A percentile compares a stretch with the other conserved stretches of the same genome.
Conservation (phyloP, 2,888 invertebrate species). For the Therioaphis trifolii region DNA sequence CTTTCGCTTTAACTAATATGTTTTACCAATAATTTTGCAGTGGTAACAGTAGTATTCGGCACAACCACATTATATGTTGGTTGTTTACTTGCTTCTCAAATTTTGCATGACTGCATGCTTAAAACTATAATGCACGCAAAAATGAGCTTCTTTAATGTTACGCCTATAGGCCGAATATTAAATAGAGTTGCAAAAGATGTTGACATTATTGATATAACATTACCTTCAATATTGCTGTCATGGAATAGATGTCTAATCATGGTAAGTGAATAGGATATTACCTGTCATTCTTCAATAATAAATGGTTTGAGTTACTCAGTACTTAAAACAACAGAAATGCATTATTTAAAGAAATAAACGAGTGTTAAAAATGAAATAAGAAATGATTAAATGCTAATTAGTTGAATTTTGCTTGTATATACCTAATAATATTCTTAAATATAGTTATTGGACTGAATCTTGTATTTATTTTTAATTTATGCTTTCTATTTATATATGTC, state of each 20-base stretch:
- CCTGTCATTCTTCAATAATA: constrained; percentile 1
- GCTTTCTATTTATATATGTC: no score
- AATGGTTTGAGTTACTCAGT: constrained; percentile 7
- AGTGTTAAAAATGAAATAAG: no score
- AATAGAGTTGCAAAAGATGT: constrained; percentile 64
- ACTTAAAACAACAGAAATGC: constrained; percentile 48
- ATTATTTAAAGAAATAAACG: constrained; percentile 36
- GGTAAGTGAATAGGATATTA: constrained; percentile 52
- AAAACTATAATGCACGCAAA: constrained; percentile 62
- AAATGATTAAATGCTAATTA: not conserved
- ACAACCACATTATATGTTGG: constrained; percentile 59
- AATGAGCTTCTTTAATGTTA: constrained; percentile 63
- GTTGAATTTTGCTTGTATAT: not conserved
- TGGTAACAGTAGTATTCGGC: constrained; percentile 56
- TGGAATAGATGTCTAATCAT: constrained; percentile 57
- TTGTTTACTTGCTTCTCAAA: constrained; percentile 56
- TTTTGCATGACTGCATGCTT: constrained; percentile 60
- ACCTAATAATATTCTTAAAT: no score
- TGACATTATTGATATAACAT: constrained; percentile 62
- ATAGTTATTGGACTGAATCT: no score
- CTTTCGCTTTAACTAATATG: constrained; percentile 50
- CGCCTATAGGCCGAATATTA: constrained; percentile 63
- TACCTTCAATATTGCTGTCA: constrained; percentile 59
- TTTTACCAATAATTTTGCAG: constrained; percentile 57
- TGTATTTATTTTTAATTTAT: no score